Evolutionary conservation across 1,140 invertebrate species (phyloP).

Genomic region (Hestina assimilis): DNA sequence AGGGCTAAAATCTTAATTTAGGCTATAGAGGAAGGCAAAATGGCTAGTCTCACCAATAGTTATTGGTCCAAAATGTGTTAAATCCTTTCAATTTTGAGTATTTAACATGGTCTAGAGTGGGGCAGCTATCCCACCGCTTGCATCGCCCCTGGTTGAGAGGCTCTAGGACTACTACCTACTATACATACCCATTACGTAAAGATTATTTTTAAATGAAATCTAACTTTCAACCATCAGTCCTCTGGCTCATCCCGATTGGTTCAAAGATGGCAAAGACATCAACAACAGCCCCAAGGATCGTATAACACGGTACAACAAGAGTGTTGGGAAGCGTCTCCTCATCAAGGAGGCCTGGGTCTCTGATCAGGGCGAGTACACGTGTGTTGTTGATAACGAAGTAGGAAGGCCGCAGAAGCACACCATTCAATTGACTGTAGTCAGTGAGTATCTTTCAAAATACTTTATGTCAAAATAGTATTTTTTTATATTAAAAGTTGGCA

Average conservation of each 20-base stretch:
- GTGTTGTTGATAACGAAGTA: slow-evolving; percentile 91
- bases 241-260: slow-evolving; percentile 53
- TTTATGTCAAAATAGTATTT: not conserved
- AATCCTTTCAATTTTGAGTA: not conserved
- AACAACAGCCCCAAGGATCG: slow-evolving; percentile 43
- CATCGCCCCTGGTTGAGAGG: too few species aligned
- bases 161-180: too few species aligned
- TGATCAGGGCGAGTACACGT: slow-evolving; percentile 92
- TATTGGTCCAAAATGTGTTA: not conserved
- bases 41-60: too few species aligned
- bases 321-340: slow-evolving; percentile 52
- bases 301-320: slow-evolving; percentile 58
- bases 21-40: not conserved
- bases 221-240: slow-evolving; percentile 35
- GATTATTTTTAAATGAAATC: not conserved
- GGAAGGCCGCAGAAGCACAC: slow-evolving; percentile 80
- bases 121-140: not conserved
- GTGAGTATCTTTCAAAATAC: slow-evolving; percentile 40
- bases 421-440: slow-evolving; percentile 49
- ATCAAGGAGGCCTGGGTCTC: slow-evolving; percentile 67
- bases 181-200: too few species aligned
- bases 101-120: too few species aligned
- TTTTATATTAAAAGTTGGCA: too few species aligned
- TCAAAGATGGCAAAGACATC: slow-evolving; percentile 49
- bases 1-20: too few species aligned